Evolutionary conservation across 2,888 invertebrate genomes (phyloP).

Genomic region (Drosophila acutilabella): DNA sequence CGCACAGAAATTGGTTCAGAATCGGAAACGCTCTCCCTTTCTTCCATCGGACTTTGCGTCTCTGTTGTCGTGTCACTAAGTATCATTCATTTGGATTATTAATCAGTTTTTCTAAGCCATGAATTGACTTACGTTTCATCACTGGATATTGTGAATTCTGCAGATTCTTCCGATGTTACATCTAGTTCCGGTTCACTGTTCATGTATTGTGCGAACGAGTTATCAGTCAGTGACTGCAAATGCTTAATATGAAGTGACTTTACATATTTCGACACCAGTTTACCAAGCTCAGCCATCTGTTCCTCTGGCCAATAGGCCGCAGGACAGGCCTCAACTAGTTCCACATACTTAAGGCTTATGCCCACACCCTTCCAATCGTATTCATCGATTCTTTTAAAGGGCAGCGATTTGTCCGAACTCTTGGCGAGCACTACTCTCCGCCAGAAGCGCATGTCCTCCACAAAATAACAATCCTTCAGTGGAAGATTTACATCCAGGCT

Average conservation of each 20-base stretch:
- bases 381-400: constrained; percentile 49
- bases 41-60: too few relatives aligned
- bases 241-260: constrained; percentile 71
- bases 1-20: not conserved
- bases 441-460: constrained; percentile 76
- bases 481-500: constrained; percentile 72
- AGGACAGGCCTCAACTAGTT: constrained; percentile 75
- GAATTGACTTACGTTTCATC: constrained; percentile 42
- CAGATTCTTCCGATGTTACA: constrained; percentile 49
- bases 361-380: constrained; percentile 74
- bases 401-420: constrained; percentile 58
- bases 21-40: not conserved
- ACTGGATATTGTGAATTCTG: constrained; percentile 49
- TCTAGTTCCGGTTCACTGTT: constrained; percentile 56
- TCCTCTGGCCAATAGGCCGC: constrained; percentile 73
- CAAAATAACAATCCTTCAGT: constrained; percentile 71
- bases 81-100: too few relatives aligned
- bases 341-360: constrained; percentile 75
- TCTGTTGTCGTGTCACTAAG: too few relatives aligned
- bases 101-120: not conserved
- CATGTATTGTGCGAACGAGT: constrained; percentile 57
- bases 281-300: constrained; percentile 66
- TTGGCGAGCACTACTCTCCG: constrained; percentile 76
- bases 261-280: constrained; percentile 62
- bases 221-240: constrained; percentile 69